Evolutionary conservation across 1,140 invertebrate genomes (phyloP).

Genomic region (Pantala flavescens): DNA sequence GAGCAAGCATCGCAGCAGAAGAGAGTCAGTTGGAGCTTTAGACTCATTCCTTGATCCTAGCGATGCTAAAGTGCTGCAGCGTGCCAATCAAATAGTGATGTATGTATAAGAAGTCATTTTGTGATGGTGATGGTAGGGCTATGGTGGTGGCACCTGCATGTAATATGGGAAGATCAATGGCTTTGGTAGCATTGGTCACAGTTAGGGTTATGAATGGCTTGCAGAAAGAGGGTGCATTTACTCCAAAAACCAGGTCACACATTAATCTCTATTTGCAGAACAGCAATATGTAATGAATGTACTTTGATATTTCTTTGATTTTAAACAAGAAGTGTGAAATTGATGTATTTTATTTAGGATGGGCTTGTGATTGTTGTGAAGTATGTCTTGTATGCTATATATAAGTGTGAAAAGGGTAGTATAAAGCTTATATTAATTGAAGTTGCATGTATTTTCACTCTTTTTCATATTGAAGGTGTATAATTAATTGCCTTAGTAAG

Average conservation of each 20-base stretch:
- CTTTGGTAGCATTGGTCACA: background rate
- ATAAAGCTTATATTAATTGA: background rate
- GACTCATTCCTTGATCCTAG: constrained; percentile 36
- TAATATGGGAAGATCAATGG: background rate
- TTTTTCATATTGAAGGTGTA: no score
- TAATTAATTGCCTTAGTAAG: no score
- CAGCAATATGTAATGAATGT: no score
- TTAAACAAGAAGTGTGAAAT: background rate
- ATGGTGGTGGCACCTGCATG: constrained; percentile 4
- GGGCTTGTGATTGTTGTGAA: no score
- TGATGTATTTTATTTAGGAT: no score
- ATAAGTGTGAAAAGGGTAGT: background rate
- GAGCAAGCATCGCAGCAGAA: background rate
- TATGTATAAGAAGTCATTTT: constrained; percentile 43
- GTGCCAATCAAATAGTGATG: constrained; percentile 74
- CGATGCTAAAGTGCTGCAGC: constrained; percentile 66
- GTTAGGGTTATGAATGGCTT: background rate
- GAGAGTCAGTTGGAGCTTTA: constrained; percentile 10
- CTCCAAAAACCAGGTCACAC: background rate
- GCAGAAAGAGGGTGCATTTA: background rate
- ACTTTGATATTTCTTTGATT: no score
- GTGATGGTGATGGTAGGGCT: constrained; percentile 11
- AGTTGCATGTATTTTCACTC: background rate
- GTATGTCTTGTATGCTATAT: no score
- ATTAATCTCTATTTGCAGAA: no score